Percentiles rank a stretch among this genome's conserved stretches.
Evolutionary conservation across 2,113 vertebrate genomes (phyloP).

Genomic region (Mastomys natalensis): DNA sequence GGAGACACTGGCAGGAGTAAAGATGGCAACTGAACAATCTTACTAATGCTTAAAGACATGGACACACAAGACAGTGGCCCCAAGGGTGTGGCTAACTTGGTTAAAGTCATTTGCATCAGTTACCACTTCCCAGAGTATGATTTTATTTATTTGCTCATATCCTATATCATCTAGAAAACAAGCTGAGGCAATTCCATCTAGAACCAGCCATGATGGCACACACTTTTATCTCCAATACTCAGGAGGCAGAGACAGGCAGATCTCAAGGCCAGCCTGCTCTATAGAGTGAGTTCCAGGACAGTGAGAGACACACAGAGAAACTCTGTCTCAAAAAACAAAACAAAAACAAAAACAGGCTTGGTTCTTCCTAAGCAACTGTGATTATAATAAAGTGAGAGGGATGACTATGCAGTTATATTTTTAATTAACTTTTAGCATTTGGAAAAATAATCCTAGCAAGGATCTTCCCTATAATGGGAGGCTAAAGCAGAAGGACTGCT

Average conservation of each 20-base stretch:
- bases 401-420: too few relatives aligned
- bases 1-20: not conserved
- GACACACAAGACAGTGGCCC: not conserved
- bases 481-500: too few relatives aligned
- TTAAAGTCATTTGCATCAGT: not conserved
- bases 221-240: not conserved
- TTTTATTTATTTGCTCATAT: slow-evolving; percentile 15
- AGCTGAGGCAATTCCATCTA: not conserved
- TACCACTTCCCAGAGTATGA: not conserved
- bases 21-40: not conserved
- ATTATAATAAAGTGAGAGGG: too few relatives aligned
- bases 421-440: too few relatives aligned
- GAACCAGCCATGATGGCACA: too few relatives aligned
- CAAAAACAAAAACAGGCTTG: too few relatives aligned
- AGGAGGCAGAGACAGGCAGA: not conserved
- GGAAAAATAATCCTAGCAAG: too few relatives aligned
- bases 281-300: not conserved
- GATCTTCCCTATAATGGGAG: too few relatives aligned
- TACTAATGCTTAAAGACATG: not conserved
- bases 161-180: slow-evolving; percentile 12
- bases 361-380: too few relatives aligned
- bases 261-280: not conserved
- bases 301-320: not conserved
- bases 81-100: not conserved
- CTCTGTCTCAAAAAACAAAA: not conserved